Percentiles rank a stretch among this genome's conserved stretches.
Evolutionary conservation across 2,888 invertebrate species (phyloP).

Genomic region (Papilio protenor): DNA sequence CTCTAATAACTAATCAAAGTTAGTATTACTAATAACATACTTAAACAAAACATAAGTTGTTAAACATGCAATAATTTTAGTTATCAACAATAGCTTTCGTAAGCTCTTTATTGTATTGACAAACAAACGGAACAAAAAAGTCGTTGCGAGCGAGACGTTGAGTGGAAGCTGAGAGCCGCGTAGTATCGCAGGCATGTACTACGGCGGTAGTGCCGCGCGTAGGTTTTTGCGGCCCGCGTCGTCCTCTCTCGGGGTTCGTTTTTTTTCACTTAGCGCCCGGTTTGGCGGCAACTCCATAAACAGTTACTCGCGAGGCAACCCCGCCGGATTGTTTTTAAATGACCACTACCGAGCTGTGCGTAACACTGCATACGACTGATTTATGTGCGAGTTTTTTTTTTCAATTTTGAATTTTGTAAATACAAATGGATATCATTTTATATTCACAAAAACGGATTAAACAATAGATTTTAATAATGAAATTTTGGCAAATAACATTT

Average conservation of each 20-base stretch:
- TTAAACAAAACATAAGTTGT: not conserved
- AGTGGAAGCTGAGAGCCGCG: slow-evolving; percentile 33
- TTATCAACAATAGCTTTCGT: not conserved
- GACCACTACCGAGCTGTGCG: slow-evolving; percentile 60
- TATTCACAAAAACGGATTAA: not conserved
- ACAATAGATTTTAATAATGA: not conserved
- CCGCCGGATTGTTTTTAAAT: slow-evolving; percentile 81
- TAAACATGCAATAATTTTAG: slow-evolving; percentile 3
- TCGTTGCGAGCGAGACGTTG: not conserved
- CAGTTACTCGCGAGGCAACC: slow-evolving; percentile 80
- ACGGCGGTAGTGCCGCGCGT: slow-evolving; percentile 69
- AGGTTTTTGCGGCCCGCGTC: slow-evolving; percentile 71
- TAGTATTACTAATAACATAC: not conserved
- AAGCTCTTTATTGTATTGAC: slow-evolving; percentile 5
- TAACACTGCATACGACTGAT: slow-evolving; percentile 51
- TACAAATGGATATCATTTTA: not conserved
- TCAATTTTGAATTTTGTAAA: not conserved
- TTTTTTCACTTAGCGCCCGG: slow-evolving; percentile 77
- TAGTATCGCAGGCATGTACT: slow-evolving; percentile 58
- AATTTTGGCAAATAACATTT: too few species aligned
- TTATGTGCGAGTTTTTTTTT: slow-evolving; percentile 50
- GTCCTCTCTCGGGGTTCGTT: slow-evolving; percentile 65
- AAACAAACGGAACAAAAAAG: slow-evolving; percentile 5
- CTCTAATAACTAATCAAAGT: not conserved
- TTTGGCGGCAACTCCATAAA: slow-evolving; percentile 80